Percentiles rank a stretch among this genome's conserved stretches.
Evolutionary conservation across 2,797 vertebrate genomes (phyloP).

Genomic region (Aeoliscus strigatus): DNA sequence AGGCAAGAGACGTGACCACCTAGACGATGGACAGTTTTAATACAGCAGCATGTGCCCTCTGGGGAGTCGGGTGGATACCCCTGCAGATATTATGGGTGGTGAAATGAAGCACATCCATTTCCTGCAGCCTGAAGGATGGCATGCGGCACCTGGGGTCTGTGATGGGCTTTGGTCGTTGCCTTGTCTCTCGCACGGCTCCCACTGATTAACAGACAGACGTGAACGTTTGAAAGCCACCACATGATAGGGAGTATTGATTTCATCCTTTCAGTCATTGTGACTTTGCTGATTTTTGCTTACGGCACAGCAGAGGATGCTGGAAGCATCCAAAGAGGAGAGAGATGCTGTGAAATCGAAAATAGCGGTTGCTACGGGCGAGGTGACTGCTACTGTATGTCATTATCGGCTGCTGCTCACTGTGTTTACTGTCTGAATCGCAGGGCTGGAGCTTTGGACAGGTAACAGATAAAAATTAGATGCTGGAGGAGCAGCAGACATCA

Average conservation of each 20-base stretch:
- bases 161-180: conserved; percentile 39
- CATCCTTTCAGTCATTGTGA: too few relatives aligned
- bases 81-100: conserved; percentile 71
- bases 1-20: conserved; percentile 35
- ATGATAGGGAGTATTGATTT: conserved; percentile 22
- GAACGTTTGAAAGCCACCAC: conserved; percentile 17
- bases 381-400: conserved; percentile 26
- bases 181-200: conserved; percentile 30
- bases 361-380: too few relatives aligned
- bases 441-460: conserved; percentile 26
- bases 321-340: conserved; percentile 8
- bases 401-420: conserved; percentile 17
- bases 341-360: conserved; percentile 14
- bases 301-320: conserved; percentile 2
- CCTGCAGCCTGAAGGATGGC: conserved; percentile 64
- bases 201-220: conserved; percentile 47
- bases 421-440: conserved; percentile 8
- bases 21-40: conserved; percentile 80
- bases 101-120: conserved; percentile 80
- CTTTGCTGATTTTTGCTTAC: conserved; percentile 36
- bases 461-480: conserved; percentile 27
- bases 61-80: conserved; percentile 56
- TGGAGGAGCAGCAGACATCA: conserved; percentile 23
- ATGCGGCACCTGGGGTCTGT: conserved; percentile 53
- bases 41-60: conserved; percentile 57